Evolutionary conservation across 2,797 vertebrate species (phyloP), one percentile per base, ranked within the genome.

Genomic region (Petrocephalus sullivani): DNA sequence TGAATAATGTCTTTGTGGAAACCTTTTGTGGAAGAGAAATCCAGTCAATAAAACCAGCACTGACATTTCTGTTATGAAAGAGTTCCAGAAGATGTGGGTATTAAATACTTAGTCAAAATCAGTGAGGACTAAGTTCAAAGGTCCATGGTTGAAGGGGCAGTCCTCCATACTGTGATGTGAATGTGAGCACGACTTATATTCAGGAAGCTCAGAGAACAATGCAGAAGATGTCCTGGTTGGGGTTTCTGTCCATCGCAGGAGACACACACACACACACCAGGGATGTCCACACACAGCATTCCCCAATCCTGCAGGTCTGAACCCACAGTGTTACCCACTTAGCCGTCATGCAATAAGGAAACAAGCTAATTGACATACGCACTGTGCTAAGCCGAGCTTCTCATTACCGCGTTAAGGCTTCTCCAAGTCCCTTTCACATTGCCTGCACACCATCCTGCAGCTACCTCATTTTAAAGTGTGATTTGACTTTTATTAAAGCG

Each of bases 401-500:
- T 78, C 37, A 46, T 19, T 78, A 46, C 37, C 19, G 71, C n/a
- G 71, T 78, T 46, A 78, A 78, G 37, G 14, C 71, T 78, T n/a
- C 6, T 41, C 37, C 3, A 16, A 19, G 16, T 16, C 19, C 16
- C n/a, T 58, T 58, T 58, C 19, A 58, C 19, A 58, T 19, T 58
- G 57, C 57, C 71, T 41, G 71, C 8, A 16, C 71, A 8, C 1
- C 14, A 14, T 46, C 14, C 71, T n/a, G 33, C 75, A 49, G 33
- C 19, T 81, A 4, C 75, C 4, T 81, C 9, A 81, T 81, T 81
- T 81, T 49, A 81, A 49, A n/a, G 41, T 81, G 19, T n/a, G 75
- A 81, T 49, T 81, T 81, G 75, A n/a, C 75, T 81, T 81, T 81
- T 81, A 81, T 81, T 81, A 81, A 81, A 81, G 75, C 9, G 75